Conservation (phyloP, 2,888 invertebrate genomes). For the Pandemis cinnamomeana region DNA sequence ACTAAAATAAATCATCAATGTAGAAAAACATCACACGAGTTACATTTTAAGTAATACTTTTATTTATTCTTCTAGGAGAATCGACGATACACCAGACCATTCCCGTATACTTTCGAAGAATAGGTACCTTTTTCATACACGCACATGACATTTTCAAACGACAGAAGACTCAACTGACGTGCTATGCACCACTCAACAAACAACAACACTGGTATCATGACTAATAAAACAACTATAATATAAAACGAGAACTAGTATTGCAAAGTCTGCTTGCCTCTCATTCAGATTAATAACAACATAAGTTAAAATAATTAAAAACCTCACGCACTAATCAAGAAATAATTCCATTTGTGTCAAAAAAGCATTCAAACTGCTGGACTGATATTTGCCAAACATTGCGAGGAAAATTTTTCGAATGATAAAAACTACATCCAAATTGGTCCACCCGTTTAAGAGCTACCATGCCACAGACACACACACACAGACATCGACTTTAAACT, state of each 20-base stretch:
- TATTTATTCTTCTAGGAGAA: constrained; percentile 46
- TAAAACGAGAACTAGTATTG: no score
- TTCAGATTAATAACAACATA: no score
- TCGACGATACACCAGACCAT: constrained; percentile 47
- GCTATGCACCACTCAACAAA: neutral
- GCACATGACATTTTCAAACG: constrained; percentile 27
- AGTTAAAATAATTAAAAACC: no score
- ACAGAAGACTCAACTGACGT: constrained; percentile 6
- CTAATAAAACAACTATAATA: neutral
- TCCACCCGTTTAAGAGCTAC: no score
- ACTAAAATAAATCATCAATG: neutral
- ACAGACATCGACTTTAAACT: no score
- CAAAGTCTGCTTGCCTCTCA: neutral
- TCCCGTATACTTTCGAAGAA: constrained; percentile 52
- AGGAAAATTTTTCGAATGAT: no score
- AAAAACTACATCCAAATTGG: no score
- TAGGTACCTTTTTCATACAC: constrained; percentile 50
- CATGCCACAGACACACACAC: no score
- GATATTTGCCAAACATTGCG: no score
- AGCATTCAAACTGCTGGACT: no score
- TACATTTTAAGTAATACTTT: neutral
- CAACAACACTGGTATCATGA: neutral
- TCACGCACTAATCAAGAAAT: no score
- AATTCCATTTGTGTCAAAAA: no score
- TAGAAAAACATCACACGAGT: neutral